Evolutionary conservation across 2,797 vertebrate genomes (phyloP).

Genomic region (Manis pentadactyla): DNA sequence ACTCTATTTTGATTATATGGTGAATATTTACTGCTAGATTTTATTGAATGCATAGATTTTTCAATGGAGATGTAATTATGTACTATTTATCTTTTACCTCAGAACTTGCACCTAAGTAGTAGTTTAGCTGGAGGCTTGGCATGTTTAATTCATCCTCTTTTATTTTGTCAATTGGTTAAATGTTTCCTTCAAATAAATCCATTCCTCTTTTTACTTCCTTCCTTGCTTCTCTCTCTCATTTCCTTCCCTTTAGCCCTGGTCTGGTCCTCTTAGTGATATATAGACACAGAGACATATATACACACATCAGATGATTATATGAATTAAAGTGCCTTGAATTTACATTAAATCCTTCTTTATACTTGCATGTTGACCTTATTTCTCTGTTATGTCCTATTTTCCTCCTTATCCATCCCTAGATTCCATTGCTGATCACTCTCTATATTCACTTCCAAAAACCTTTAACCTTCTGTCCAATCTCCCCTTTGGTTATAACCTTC

Average conservation of each 20-base stretch:
- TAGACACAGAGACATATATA: background rate
- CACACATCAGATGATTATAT: background rate
- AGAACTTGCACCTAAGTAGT: background rate
- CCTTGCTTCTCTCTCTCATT: background rate
- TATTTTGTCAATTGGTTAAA: background rate
- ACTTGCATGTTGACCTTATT: background rate
- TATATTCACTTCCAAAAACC: background rate
- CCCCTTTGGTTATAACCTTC: background rate
- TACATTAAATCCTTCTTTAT: background rate
- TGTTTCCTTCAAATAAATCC: background rate
- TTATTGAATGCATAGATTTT: conserved; percentile 21
- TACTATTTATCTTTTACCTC: conserved; percentile 10
- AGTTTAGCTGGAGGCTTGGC: background rate
- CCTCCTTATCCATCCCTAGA: background rate
- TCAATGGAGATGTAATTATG: background rate
- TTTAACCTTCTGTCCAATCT: background rate
- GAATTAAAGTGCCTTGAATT: background rate
- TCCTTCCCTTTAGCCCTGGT: rapidly evolving
- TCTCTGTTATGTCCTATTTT: background rate
- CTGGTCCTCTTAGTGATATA: background rate
- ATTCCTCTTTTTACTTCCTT: background rate
- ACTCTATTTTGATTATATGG: background rate
- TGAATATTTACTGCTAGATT: background rate
- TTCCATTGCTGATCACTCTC: background rate
- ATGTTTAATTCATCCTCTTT: conserved; percentile 3